These are phyloP conservation scores for Subanguina moxae DNA, from an alignment of 1,140 invertebrate genomes.

Conservation along the genomic window DNA sequence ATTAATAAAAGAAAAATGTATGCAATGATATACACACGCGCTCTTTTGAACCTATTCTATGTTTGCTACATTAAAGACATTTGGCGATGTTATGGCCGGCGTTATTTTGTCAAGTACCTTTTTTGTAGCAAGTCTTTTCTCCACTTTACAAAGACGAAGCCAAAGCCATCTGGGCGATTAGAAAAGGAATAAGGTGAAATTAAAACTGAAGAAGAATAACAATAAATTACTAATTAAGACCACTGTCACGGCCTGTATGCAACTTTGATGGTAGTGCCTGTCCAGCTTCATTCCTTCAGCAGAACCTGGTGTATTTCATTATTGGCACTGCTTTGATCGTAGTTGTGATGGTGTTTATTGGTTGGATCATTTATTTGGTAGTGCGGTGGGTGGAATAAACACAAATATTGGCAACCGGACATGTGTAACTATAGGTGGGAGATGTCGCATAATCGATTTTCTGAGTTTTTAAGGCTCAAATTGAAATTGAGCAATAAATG, in stretches of 20 bases:
- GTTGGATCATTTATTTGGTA: not conserved
- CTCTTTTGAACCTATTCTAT: no score
- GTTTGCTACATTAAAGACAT: no score
- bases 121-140: not conserved
- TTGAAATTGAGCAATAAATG: no score
- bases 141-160: constrained; percentile 2
- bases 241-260: not conserved
- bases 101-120: not conserved
- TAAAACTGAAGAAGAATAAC: not conserved
- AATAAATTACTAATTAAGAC: not conserved
- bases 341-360: not conserved
- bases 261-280: constrained; percentile 5
- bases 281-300: constrained; percentile 1
- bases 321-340: not conserved
- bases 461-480: no score
- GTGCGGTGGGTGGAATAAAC: not conserved
- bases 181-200: not conserved
- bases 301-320: not conserved
- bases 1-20: no score
- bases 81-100: no score
- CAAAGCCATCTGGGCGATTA: constrained; percentile 1
- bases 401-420: no score
- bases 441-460: no score
- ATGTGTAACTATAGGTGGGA: no score
- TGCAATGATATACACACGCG: no score